phyloP scores from a whole-genome alignment of 2,888 invertebrate species.

The Perdita meconis region DNA sequence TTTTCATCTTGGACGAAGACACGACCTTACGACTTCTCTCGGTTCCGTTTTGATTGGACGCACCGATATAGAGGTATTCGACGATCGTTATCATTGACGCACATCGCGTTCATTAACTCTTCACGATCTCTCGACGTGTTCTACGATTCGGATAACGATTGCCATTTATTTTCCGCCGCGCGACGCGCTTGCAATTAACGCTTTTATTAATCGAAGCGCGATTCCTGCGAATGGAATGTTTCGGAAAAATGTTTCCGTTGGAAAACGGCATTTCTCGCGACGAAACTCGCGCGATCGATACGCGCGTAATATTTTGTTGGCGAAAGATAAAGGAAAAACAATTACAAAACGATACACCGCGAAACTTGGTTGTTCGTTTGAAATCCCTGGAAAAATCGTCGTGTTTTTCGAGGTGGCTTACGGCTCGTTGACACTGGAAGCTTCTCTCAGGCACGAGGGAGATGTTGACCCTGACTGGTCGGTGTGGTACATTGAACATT shows the following conservation, averaged over 20 bases:
- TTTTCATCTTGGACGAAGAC: conserved; percentile 16
- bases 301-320: no score
- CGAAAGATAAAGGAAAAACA: no score
- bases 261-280: no score
- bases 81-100: conserved; percentile 63
- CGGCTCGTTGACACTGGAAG: conserved; percentile 24
- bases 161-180: conserved; percentile 7
- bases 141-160: conserved; percentile 20
- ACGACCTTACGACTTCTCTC: conserved; percentile 17
- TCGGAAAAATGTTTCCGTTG: background rate
- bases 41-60: conserved; percentile 29
- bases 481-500: conserved; percentile 40
- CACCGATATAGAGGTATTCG: conserved; percentile 44
- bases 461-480: conserved; percentile 53
- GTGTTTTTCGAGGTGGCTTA: background rate
- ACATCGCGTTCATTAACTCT: conserved; percentile 38
- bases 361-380: background rate
- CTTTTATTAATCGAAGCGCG: conserved; percentile 7
- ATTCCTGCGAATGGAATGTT: background rate
- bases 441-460: conserved; percentile 36
- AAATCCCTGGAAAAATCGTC: background rate
- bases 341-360: no score
- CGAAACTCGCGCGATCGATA: no score
- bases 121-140: conserved; percentile 18
- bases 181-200: conserved; percentile 15